phyloP scores from a whole-genome alignment of 2,797 vertebrate species.

The Molossus alvarezi region DNA sequence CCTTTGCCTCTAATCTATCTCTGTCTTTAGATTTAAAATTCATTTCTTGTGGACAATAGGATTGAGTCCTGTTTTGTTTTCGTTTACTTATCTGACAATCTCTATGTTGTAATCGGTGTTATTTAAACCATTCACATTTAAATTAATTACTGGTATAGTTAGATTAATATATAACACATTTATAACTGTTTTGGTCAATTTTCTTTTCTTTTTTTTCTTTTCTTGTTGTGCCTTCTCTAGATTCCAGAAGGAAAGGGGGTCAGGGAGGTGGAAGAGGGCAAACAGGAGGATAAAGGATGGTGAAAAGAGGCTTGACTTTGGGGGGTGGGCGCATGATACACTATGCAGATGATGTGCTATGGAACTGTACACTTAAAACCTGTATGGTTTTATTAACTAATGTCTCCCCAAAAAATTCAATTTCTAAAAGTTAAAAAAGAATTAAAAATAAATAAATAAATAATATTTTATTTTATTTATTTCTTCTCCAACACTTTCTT shows the following conservation, averaged over 20 bases:
- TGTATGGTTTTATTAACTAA: too few species aligned
- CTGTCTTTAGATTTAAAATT: constrained; percentile 7
- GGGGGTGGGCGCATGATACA: not conserved
- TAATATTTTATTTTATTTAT: not conserved
- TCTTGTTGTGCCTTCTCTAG: not conserved
- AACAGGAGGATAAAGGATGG: not conserved
- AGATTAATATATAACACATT: not conserved
- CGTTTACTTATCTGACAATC: not conserved
- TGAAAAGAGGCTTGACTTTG: not conserved
- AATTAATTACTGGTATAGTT: not conserved
- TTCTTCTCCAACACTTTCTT: not conserved
- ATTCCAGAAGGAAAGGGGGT: not conserved
- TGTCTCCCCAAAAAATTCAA: not conserved
- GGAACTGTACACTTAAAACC: not conserved
- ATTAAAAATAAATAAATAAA: not conserved
- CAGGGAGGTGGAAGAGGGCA: not conserved
- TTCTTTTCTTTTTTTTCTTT: not conserved
- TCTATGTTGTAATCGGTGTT: not conserved
- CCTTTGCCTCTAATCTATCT: not conserved
- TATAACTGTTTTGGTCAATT: not conserved
- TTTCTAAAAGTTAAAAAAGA: not conserved
- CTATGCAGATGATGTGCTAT: not conserved
- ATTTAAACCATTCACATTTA: not conserved
- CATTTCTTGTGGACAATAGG: not conserved
- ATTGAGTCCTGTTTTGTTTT: not conserved